Conservation (phyloP, 2,113 vertebrate genomes). For the Chlorodrepanis virens region DNA sequence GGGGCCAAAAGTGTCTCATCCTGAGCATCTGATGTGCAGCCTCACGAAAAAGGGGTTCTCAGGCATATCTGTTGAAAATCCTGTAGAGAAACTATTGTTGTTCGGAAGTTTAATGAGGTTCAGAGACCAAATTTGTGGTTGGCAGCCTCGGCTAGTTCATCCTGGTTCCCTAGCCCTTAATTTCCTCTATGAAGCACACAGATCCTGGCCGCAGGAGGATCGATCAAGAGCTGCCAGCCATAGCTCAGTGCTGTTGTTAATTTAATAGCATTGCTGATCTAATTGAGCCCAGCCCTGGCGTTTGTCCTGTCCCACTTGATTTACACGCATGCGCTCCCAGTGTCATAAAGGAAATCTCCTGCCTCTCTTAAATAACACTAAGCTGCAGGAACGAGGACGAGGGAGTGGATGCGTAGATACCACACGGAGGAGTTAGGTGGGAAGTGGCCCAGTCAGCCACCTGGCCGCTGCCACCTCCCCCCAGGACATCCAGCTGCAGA, state of each 20-base stretch:
- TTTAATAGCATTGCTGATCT: background rate
- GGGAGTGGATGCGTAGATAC: background rate
- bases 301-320: background rate
- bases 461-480: background rate
- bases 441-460: background rate
- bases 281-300: background rate
- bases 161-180: background rate
- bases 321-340: rapidly evolving
- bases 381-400: background rate
- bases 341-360: background rate
- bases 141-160: background rate
- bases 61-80: background rate
- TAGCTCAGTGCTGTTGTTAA: background rate
- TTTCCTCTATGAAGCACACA: background rate
- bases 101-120: background rate
- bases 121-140: background rate
- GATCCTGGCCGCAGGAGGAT: background rate
- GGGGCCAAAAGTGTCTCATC: background rate
- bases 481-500: background rate
- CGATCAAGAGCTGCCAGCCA: background rate
- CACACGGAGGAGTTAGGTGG: rapidly evolving
- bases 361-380: background rate
- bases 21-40: background rate
- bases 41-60: background rate
- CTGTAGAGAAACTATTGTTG: background rate